Evolutionary conservation across 1,140 invertebrate species (phyloP).

Genomic region (Trachymyrmex cornetzi): DNA sequence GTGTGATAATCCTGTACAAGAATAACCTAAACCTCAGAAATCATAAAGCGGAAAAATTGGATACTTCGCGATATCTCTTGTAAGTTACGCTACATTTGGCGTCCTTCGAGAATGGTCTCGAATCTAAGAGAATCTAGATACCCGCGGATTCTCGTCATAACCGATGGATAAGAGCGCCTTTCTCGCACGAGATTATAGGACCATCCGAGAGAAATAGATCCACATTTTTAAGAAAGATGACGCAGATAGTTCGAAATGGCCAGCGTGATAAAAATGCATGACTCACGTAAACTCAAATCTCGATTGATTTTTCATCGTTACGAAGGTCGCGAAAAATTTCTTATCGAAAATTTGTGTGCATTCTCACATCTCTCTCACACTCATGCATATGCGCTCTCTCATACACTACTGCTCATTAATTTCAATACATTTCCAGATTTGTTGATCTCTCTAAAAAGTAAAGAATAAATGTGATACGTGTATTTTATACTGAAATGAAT

Average conservation of each 20-base stretch:
- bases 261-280: constrained; percentile 28
- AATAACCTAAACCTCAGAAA: constrained; percentile 34
- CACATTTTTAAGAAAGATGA: constrained; percentile 49
- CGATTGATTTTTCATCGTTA: constrained; percentile 14
- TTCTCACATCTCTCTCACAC: background rate
- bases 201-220: constrained; percentile 29
- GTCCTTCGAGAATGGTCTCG: constrained; percentile 9
- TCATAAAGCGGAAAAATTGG: constrained; percentile 48
- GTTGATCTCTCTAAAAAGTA: too few relatives aligned
- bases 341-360: background rate
- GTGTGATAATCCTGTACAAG: background rate
- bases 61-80: constrained; percentile 50
- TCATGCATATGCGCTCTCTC: too few relatives aligned
- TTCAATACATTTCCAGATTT: too few relatives aligned
- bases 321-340: background rate
- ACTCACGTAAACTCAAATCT: constrained; percentile 31
- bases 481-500: too few relatives aligned
- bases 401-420: too few relatives aligned
- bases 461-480: too few relatives aligned
- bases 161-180: constrained; percentile 51
- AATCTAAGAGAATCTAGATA: constrained; percentile 41
- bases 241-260: constrained; percentile 13
- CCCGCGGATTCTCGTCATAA: constrained; percentile 36
- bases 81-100: constrained; percentile 61
- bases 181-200: constrained; percentile 22